A percentile compares a stretch with the other conserved stretches of the same genome.
phyloP scores from a whole-genome alignment of 2,888 invertebrate species.

The Ophion ellenae region DNA sequence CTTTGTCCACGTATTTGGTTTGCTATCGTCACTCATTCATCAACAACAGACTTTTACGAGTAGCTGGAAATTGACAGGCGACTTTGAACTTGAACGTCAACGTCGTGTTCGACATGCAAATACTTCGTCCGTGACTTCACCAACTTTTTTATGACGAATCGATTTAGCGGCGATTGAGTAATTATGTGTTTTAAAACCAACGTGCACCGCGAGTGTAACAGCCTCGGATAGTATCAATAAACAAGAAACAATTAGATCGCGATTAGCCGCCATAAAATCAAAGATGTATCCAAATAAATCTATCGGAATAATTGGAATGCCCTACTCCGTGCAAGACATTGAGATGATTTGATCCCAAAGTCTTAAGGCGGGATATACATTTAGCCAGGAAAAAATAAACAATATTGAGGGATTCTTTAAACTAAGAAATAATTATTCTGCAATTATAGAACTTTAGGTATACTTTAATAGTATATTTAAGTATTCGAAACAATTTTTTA shows the following conservation, averaged over 20 bases:
- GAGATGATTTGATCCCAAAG: background rate
- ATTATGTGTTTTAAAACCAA: slow-evolving; percentile 30
- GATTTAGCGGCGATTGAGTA: slow-evolving; percentile 42
- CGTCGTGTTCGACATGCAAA: background rate
- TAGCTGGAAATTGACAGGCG: slow-evolving; percentile 1
- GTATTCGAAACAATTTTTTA: too few species aligned
- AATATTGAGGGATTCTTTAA: too few species aligned
- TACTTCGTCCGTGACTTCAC: slow-evolving; percentile 6
- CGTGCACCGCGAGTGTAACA: slow-evolving; percentile 19
- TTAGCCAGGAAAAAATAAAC: too few species aligned
- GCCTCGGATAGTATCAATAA: slow-evolving; percentile 3
- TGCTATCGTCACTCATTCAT: background rate
- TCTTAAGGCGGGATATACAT: background rate
- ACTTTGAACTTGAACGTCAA: slow-evolving; percentile 1
- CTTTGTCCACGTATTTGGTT: background rate
- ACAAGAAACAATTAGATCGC: slow-evolving; percentile 34
- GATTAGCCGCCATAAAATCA: slow-evolving; percentile 25
- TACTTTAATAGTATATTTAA: too few species aligned
- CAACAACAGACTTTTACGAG: background rate
- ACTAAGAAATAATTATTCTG: too few species aligned
- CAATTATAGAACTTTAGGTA: too few species aligned
- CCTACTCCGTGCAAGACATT: slow-evolving; percentile 8
- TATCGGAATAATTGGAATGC: slow-evolving; percentile 11
- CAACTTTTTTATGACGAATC: slow-evolving; percentile 18
- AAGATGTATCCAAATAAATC: slow-evolving; percentile 19